Base-by-base conservation (phyloP, 2,888 invertebrate genomes). In the Drosophila demipolita region DNA sequence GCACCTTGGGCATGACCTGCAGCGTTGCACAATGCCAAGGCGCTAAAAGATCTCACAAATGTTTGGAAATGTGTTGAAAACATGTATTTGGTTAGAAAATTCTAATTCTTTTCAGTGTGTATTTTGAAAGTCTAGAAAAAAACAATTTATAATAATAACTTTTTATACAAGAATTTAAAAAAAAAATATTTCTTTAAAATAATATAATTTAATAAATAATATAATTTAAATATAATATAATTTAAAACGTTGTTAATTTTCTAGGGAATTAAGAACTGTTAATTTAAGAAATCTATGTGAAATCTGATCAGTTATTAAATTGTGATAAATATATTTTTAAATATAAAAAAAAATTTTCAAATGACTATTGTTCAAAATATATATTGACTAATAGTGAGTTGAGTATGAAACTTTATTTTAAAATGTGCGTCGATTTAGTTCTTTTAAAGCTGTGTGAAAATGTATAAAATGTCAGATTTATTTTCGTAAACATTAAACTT, bases 1-100 rank as follows among this genome's bases (percentile, higher is more conserved):
- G 55, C 48, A 74, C 69, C 80, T 79, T 69, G 79, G 38, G 29
- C 61, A 50, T 65, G 42, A 73, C 50, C 65, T 62, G 54, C 29
- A 17, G 35, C 29, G 36, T 15, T 48, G 45, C 17, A 29, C 29
- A 48, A 57, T 57, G 38, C 6, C 42, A 45, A 23, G 45, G 45
- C 20, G 45, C 7, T 12, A 4, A 23, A 29, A 45, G 45, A 45
- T 45, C 45, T 45, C 23, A 23, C 23, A 45, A 8, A 8, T 23
- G 23, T 45, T 45, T 15, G 45, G 12, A 45, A 45, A 45, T 45
- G 45, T 23, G 45, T 45, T 15, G 23, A 8, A 45, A 45, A 45
- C 23, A 8, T 45, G 8, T 45, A 23, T 23, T 23, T 4, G 4
- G 12, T 23, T 1, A 4, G 23, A 23, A 45, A 45, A 45, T 23